phyloP scores from a whole-genome alignment of 2,888 invertebrate species.

The Halictus ligatus region DNA sequence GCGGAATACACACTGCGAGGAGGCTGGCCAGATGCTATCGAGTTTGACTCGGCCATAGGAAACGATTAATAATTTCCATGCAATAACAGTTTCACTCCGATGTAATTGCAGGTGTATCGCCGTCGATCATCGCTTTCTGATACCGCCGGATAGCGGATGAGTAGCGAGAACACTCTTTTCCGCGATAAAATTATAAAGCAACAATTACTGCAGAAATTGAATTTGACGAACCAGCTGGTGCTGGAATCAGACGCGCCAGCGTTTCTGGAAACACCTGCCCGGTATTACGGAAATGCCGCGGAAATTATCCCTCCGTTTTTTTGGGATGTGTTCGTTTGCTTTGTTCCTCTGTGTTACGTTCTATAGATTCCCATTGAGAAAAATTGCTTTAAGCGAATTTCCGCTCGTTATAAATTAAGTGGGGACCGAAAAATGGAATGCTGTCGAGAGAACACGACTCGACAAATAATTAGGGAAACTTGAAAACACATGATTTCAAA shows the following conservation, averaged over 20 bases:
- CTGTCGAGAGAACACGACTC: too few species aligned
- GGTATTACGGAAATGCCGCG: conserved; percentile 44
- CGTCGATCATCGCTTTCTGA: conserved; percentile 17
- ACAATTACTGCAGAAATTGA: conserved; percentile 43
- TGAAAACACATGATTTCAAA: background rate
- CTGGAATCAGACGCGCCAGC: conserved; percentile 75
- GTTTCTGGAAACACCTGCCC: conserved; percentile 72
- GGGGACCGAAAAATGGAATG: too few species aligned
- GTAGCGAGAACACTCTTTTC: conserved; percentile 29
- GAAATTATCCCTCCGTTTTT: background rate
- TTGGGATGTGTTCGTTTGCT: background rate
- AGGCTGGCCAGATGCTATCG: conserved; percentile 12
- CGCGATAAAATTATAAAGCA: conserved; percentile 12
- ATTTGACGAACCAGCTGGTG: conserved; percentile 45
- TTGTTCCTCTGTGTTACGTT: background rate
- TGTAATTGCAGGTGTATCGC: conserved; percentile 18
- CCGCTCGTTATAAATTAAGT: too few species aligned
- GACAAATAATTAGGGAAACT: background rate
- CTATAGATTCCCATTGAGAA: background rate
- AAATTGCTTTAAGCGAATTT: background rate
- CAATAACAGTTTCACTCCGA: conserved; percentile 6
- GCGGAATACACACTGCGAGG: background rate
- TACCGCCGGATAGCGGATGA: background rate
- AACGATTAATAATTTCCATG: conserved; percentile 17
- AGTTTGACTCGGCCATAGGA: background rate